phyloP scores from a whole-genome alignment of 2,888 invertebrate genomes.

The Tenthredo scrophulariae region DNA sequence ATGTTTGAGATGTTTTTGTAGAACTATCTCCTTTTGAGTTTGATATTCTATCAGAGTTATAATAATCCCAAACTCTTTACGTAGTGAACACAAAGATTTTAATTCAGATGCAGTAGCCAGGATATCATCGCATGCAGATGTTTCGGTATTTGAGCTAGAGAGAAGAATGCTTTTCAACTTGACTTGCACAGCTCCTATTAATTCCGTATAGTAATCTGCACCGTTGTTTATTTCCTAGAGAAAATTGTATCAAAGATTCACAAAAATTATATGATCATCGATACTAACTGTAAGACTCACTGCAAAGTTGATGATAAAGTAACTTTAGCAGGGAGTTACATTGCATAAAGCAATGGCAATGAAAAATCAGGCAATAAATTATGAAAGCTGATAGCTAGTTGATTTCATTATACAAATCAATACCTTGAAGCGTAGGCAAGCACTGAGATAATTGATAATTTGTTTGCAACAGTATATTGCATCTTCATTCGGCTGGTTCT shows the following conservation, averaged over 20 bases:
- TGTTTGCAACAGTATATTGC: constrained; percentile 66
- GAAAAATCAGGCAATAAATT: background rate
- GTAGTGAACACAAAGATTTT: constrained; percentile 64
- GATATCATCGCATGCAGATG: constrained; percentile 50
- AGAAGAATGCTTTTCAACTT: constrained; percentile 61
- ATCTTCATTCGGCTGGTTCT: constrained; percentile 67
- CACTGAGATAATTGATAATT: constrained; percentile 63
- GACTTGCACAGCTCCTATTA: constrained; percentile 64
- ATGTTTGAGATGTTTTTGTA: constrained; percentile 61
- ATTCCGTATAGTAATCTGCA: constrained; percentile 64
- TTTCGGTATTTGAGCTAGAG: constrained; percentile 41
- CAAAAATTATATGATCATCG: constrained; percentile 43
- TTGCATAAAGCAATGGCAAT: no score
- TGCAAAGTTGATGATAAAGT: background rate
- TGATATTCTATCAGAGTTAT: constrained; percentile 62
- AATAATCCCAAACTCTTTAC: constrained; percentile 64
- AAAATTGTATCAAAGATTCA: constrained; percentile 25
- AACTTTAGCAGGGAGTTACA: background rate
- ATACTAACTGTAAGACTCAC: constrained; percentile 53
- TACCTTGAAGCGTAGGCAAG: constrained; percentile 65
- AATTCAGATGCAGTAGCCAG: constrained; percentile 60
- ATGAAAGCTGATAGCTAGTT: background rate
- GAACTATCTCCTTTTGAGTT: constrained; percentile 59
- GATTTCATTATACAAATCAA: background rate
- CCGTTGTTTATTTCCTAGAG: constrained; percentile 59